phyloP scores from a whole-genome alignment of 2,888 invertebrate genomes.

The Epistrophe eligans region DNA sequence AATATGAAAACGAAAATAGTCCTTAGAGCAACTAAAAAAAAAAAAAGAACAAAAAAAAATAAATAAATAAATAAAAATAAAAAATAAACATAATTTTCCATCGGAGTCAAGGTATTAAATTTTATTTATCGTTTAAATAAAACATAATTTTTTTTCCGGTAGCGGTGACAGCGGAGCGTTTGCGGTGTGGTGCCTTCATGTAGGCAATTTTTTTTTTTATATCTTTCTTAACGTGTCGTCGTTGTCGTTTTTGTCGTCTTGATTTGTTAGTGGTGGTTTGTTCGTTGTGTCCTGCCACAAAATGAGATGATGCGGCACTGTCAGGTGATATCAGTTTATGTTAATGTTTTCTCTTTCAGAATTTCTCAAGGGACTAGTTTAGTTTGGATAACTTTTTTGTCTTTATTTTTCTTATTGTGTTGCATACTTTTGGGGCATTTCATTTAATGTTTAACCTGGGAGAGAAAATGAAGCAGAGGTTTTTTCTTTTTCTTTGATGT shows the following conservation, averaged over 20 bases:
- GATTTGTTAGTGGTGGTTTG: not conserved
- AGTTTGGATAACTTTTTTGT: constrained; percentile 27
- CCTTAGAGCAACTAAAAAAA: constrained; percentile 9
- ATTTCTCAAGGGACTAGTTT: constrained; percentile 72
- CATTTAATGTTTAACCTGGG: constrained; percentile 38
- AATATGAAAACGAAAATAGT: constrained; percentile 21
- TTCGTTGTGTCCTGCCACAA: constrained; percentile 39
- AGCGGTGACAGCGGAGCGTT: no score
- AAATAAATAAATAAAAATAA: constrained; percentile 34
- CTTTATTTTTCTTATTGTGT: not conserved
- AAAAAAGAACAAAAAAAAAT: constrained; percentile 20
- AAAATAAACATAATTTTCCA: constrained; percentile 46
- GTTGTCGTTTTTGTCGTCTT: constrained; percentile 31
- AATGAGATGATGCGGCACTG: constrained; percentile 57
- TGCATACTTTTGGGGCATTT: constrained; percentile 30
- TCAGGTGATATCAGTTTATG: constrained; percentile 73
- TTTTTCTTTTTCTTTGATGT: not conserved
- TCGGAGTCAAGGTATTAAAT: constrained; percentile 65
- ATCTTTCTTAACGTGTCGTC: not conserved
- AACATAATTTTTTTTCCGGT: constrained; percentile 46
- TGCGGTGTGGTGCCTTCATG: constrained; percentile 17
- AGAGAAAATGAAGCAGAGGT: not conserved
- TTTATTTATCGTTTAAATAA: constrained; percentile 75
- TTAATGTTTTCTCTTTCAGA: constrained; percentile 58
- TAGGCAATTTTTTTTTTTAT: constrained; percentile 26